These are phyloP conservation scores for Leptopilina boulardi DNA, from an alignment of 1,140 invertebrate genomes.

Conservation along the genomic window DNA sequence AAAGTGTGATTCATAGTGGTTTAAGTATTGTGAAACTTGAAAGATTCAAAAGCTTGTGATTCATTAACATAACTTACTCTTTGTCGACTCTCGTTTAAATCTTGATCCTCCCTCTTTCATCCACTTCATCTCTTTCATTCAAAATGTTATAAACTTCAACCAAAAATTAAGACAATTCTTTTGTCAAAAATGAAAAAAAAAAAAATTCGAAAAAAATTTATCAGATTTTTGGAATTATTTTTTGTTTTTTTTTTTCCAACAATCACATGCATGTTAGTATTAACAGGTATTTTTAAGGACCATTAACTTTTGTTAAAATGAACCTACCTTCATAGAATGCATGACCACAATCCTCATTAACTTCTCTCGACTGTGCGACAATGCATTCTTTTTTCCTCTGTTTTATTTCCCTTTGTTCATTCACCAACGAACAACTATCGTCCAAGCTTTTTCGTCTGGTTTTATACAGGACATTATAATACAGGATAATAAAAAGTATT, in stretches of 20 bases:
- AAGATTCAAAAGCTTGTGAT: neutral
- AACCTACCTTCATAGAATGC: neutral
- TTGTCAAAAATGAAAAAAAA: too few species aligned
- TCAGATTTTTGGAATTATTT: neutral
- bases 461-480: too few species aligned
- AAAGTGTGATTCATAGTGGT: neutral
- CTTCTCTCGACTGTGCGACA: neutral
- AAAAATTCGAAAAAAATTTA: too few species aligned
- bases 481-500: too few species aligned
- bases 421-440: neutral
- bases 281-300: neutral
- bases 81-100: neutral
- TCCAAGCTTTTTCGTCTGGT: too few species aligned
- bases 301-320: neutral
- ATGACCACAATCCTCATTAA: slow-evolving; percentile 5
- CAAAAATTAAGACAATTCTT: too few species aligned
- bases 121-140: neutral
- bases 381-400: neutral
- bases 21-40: neutral
- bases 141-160: neutral
- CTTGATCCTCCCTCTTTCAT: neutral
- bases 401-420: neutral
- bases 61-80: slow-evolving; percentile 18
- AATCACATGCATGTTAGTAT: neutral
- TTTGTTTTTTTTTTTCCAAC: neutral